Percentiles rank a stretch among this genome's conserved stretches.
phyloP scores from a whole-genome alignment of 2,888 invertebrate species.

The Caenorhabditis imperialis region DNA sequence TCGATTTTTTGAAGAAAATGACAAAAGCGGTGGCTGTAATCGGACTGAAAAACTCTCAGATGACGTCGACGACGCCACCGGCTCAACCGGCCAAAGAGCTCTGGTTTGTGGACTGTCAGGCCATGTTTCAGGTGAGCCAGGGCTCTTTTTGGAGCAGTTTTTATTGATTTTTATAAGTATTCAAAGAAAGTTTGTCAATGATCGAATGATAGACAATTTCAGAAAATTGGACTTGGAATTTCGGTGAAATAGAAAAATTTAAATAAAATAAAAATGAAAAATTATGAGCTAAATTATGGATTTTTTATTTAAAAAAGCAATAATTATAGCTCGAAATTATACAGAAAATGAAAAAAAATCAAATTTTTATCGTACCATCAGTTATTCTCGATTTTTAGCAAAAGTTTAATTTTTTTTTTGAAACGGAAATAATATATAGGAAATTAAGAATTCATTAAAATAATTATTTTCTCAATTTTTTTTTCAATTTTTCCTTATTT shows the following conservation, averaged over 20 bases:
- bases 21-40: conserved; percentile 16
- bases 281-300: neutral
- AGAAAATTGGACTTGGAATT: too few species aligned
- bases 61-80: conserved; percentile 15
- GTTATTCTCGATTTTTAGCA: too few species aligned
- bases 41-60: conserved; percentile 32
- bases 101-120: conserved; percentile 62
- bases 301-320: neutral
- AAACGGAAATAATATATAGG: neutral
- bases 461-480: neutral
- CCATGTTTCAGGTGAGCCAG: conserved; percentile 60
- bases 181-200: neutral
- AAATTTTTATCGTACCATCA: too few species aligned
- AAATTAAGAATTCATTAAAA: neutral
- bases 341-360: neutral
- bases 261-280: neutral
- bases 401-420: too few species aligned
- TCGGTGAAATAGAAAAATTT: neutral
- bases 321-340: too few species aligned
- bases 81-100: conserved; percentile 42
- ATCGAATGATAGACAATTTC: too few species aligned
- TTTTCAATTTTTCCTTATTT: neutral
- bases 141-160: neutral
- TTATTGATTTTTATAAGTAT: too few species aligned
- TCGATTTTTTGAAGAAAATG: neutral